These are phyloP conservation scores for Drosophila picticornis DNA, from an alignment of 2,888 invertebrate genomes.

Conservation along the genomic window DNA sequence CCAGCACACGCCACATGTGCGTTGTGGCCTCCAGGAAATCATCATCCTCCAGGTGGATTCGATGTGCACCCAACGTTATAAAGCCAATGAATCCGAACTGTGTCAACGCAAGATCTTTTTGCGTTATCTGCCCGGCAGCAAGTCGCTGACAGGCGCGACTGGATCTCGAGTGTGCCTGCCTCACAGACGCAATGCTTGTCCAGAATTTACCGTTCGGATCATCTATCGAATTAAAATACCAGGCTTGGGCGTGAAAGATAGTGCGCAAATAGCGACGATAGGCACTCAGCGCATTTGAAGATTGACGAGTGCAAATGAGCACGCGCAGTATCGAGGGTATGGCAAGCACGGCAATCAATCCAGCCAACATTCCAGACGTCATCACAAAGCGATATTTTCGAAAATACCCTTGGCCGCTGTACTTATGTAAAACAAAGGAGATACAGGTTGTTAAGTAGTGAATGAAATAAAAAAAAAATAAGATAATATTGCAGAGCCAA, in stretches of 20 bases:
- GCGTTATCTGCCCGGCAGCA: slow-evolving; percentile 88
- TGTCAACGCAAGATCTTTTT: slow-evolving; percentile 93
- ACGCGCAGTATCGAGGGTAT: slow-evolving; percentile 91
- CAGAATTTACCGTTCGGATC: slow-evolving; percentile 87
- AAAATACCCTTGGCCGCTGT: slow-evolving; percentile 91
- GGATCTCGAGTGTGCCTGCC: slow-evolving; percentile 89
- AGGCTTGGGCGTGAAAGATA: slow-evolving; percentile 90
- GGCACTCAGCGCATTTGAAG: slow-evolving; percentile 88
- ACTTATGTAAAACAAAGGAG: slow-evolving; percentile 31
- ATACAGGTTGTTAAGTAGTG: not conserved
- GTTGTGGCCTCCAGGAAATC: slow-evolving; percentile 90
- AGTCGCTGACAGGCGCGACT: slow-evolving; percentile 86
- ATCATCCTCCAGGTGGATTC: slow-evolving; percentile 88
- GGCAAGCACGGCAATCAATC: slow-evolving; percentile 90
- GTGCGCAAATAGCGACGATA: slow-evolving; percentile 93
- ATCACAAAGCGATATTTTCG: slow-evolving; percentile 89
- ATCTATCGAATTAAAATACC: slow-evolving; percentile 87
- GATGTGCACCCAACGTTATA: slow-evolving; percentile 87
- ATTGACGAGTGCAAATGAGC: slow-evolving; percentile 90
- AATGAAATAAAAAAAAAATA: not conserved
- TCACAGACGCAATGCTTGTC: slow-evolving; percentile 89
- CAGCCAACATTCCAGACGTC: slow-evolving; percentile 90
- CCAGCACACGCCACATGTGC: slow-evolving; percentile 94
- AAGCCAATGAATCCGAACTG: slow-evolving; percentile 95
- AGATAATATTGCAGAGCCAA: not conserved